Evolutionary conservation across 2,797 vertebrate species (phyloP).

Genomic region (Dromococcyx pavoninus): DNA sequence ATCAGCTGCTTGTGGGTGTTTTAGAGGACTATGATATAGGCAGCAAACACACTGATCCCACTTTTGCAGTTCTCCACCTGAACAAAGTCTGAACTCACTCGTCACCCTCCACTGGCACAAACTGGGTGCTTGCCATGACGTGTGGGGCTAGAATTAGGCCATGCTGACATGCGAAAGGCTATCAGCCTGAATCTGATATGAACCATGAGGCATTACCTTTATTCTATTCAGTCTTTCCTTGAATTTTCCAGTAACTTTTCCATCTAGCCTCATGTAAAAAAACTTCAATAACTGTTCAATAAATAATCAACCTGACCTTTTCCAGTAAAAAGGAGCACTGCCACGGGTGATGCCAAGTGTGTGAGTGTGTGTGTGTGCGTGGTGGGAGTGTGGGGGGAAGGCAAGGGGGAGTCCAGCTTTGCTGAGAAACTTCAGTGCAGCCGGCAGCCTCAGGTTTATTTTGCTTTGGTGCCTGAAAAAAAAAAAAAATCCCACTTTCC

Average conservation of each 20-base stretch:
- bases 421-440: slow-evolving; percentile 44
- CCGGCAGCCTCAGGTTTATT: slow-evolving; percentile 50
- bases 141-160: background rate
- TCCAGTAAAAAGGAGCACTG: slow-evolving; percentile 58
- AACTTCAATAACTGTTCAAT: slow-evolving; percentile 79
- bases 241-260: slow-evolving; percentile 65
- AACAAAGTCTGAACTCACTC: background rate
- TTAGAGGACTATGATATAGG: background rate
- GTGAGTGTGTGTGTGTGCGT: background rate
- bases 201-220: background rate
- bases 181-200: accelerated
- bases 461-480: slow-evolving; percentile 54
- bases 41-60: background rate
- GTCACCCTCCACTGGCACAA: background rate
- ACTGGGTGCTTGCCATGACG: background rate
- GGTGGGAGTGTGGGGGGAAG: background rate
- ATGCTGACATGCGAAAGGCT: accelerated
- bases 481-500: slow-evolving; percentile 46
- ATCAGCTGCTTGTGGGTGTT: accelerated
- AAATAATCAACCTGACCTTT: slow-evolving; percentile 86
- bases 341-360: background rate
- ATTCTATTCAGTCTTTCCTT: slow-evolving; percentile 42
- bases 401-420: slow-evolving; percentile 37
- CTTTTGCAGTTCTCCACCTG: background rate
- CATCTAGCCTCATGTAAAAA: slow-evolving; percentile 72